Evolutionary conservation across 2,113 vertebrate species (phyloP), one percentile per base, ranked within the genome.

Genomic region (Eleginops maclovinus): DNA sequence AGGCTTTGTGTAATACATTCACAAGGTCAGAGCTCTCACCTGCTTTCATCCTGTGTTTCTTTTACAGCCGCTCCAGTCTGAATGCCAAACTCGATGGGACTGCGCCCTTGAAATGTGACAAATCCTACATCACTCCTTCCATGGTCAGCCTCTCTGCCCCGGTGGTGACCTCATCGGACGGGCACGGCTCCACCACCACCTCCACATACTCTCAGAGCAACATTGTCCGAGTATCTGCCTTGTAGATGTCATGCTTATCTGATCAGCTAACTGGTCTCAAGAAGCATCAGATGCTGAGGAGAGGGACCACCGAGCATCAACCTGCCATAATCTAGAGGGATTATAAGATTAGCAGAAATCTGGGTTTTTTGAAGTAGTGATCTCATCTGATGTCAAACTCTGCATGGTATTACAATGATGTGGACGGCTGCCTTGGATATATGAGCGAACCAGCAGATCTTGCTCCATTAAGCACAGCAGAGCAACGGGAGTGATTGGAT

Each of bases 181-280:
- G 95, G 76, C 95, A 96, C 1, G 93, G 96, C 88, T 96, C 96
- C 93, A 89, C 95, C 86, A 95, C 95, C 72, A 95, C 96, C 88
- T 94, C 95, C 0, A 93, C 96, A 75, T 98, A 97, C 86, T 95
- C 95, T 21, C 97, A 97, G 90, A 96, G 96, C 94, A 99, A 98
- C 94, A 97, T 99, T 89, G 98, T 99, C 87, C 95, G 97, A 94
- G 98, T 99, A 90, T 99, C 98, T 77, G 98, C 98, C 88, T 96
- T 99, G 96, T 99, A 98, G 96, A 90, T 84, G 86, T 85, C 88
- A 84, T 17, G 78, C 85, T 87, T 83, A 66, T 85, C 84, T 76
- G 75, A 74, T 85, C 82, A 63, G 87, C 81, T 75, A 65, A 86
- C 88, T 86, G 88, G 81, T 87, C 82, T 83, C 56, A 46, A 70